Percentiles rank a stretch among this genome's conserved stretches.
Evolutionary conservation across 2,797 vertebrate genomes (phyloP).

Genomic region (Poeciliopsis paucimaculata): DNA sequence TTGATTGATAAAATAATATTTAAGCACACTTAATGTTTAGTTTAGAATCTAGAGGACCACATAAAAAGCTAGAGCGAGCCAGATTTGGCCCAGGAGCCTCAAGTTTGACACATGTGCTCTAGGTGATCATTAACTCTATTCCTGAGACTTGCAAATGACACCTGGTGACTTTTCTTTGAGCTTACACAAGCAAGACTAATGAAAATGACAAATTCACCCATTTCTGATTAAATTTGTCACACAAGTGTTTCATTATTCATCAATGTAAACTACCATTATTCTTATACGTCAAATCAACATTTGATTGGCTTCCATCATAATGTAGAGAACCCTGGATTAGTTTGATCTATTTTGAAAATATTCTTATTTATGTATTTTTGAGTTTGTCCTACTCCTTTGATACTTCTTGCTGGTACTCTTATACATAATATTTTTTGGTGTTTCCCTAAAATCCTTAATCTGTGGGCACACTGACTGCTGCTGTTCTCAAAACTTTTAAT

Average conservation of each 20-base stretch:
- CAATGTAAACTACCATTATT: background rate
- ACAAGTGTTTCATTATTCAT: background rate
- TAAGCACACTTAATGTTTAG: no score
- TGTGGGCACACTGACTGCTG: background rate
- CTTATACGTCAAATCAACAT: background rate
- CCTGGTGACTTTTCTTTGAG: background rate
- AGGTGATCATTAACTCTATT: slow-evolving; percentile 1
- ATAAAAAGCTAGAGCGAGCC: no score
- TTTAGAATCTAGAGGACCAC: no score
- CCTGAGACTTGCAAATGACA: background rate
- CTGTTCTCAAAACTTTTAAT: background rate
- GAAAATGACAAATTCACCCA: background rate
- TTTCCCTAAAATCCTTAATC: background rate
- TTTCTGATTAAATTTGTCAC: background rate
- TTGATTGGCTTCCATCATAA: background rate
- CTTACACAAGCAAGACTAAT: background rate
- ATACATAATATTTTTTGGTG: background rate
- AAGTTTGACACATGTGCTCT: no score
- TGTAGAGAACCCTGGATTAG: background rate
- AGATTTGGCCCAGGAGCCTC: no score
- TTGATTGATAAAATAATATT: no score
- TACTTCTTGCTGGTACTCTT: background rate
- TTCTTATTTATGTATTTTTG: background rate
- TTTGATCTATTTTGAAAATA: background rate
- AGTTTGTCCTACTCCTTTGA: background rate